Evolutionary conservation across 1,140 invertebrate species (phyloP).

Genomic region (Papilio aristodemus): DNA sequence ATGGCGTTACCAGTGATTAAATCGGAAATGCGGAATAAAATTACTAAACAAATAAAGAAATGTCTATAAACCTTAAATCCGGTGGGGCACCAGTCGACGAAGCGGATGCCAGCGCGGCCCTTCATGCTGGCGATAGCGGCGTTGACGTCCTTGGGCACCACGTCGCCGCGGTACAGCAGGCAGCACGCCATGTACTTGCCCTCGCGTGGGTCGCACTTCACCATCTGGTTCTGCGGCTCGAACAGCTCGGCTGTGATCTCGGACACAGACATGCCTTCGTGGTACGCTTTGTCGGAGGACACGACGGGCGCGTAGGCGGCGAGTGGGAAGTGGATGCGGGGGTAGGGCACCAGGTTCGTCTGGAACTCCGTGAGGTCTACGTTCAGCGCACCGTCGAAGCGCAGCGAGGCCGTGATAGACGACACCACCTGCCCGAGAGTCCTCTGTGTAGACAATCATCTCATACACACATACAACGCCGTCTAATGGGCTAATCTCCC

Average conservation of each 20-base stretch:
- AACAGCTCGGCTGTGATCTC: conserved; percentile 87
- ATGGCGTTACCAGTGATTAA: no score
- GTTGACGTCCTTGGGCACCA: conserved; percentile 87
- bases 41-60: not conserved
- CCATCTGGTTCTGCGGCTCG: conserved; percentile 85
- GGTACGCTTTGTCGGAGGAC: conserved; percentile 81
- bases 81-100: conserved; percentile 87
- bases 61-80: conserved; percentile 83
- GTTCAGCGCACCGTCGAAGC: conserved; percentile 89
- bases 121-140: conserved; percentile 88
- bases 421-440: conserved; percentile 84
- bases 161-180: conserved; percentile 88
- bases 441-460: not conserved
- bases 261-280: conserved; percentile 83
- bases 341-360: conserved; percentile 86
- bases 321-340: conserved; percentile 86
- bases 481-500: no score
- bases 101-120: conserved; percentile 85
- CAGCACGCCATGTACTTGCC: conserved; percentile 89
- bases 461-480: not conserved
- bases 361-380: conserved; percentile 92
- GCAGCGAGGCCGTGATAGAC: conserved; percentile 87
- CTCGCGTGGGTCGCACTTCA: conserved; percentile 84
- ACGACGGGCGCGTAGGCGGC: conserved; percentile 85
- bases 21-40: no score